A percentile compares a stretch with the other conserved stretches of the same genome.
Evolutionary conservation across 2,888 invertebrate genomes (phyloP).

Genomic region (Polydrusus pterygomalis): DNA sequence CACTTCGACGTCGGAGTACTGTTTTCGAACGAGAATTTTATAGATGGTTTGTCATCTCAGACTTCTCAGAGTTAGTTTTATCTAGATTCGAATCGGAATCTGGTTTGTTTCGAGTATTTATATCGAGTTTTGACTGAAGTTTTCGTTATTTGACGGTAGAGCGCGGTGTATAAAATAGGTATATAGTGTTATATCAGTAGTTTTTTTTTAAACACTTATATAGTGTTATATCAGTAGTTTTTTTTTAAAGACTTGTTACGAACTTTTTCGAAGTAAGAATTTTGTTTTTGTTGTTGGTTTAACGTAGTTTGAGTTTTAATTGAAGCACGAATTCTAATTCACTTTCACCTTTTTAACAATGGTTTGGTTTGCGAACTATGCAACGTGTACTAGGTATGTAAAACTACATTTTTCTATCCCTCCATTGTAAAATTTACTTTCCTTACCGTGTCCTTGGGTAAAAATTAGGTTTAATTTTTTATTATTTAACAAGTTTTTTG

Average conservation of each 20-base stretch:
- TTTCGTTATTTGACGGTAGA: neutral
- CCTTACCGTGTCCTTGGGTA: too few relatives aligned
- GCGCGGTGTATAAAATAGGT: neutral
- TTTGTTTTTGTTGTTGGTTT: constrained; percentile 11
- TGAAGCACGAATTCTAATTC: neutral
- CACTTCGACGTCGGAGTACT: neutral
- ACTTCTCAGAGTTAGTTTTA: constrained; percentile 1
- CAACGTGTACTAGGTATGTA: constrained; percentile 36
- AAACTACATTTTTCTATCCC: too few relatives aligned
- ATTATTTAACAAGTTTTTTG: too few relatives aligned
- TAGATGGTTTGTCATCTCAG: neutral
- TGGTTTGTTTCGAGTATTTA: neutral
- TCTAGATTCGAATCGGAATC: neutral
- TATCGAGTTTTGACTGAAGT: neutral
- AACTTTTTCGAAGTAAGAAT: neutral
- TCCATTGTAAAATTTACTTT: neutral
- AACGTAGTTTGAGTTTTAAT: neutral
- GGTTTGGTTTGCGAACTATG: constrained; percentile 46
- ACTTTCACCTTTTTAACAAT: constrained; percentile 9
- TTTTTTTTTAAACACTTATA: neutral
- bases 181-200: neutral
- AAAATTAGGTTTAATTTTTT: too few relatives aligned
- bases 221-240: neutral
- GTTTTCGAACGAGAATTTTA: constrained; percentile 14
- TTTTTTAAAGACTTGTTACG: neutral